These are phyloP conservation scores for Eupithecia subfuscata DNA, from an alignment of 2,888 invertebrate genomes.

Conservation along the genomic window DNA sequence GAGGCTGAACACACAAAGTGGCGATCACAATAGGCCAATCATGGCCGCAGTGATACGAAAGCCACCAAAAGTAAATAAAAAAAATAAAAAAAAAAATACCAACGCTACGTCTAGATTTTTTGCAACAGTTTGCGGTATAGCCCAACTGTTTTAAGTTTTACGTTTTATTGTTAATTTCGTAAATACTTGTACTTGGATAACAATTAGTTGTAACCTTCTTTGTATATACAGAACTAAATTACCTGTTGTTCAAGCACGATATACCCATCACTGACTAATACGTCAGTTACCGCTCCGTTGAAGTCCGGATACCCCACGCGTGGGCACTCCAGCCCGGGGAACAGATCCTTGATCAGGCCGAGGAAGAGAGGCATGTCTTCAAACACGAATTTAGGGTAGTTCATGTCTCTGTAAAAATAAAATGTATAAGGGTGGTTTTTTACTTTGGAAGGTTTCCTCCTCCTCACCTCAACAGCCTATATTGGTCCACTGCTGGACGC, in stretches of 20 bases:
- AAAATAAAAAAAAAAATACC: no score
- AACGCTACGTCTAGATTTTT: no score
- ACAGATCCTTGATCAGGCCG: slow-evolving; percentile 94
- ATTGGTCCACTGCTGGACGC: no score
- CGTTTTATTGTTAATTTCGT: no score
- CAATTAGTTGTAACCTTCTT: neutral
- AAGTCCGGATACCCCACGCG: slow-evolving; percentile 94
- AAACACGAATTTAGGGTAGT: slow-evolving; percentile 95
- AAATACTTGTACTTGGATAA: no score
- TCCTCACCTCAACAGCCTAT: no score
- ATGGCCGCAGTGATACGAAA: no score
- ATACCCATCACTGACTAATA: slow-evolving; percentile 87
- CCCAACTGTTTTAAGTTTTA: no score
- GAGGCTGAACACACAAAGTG: no score
- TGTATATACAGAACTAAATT: neutral
- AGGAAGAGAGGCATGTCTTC: slow-evolving; percentile 96
- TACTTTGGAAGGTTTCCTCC: neutral
- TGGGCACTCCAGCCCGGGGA: slow-evolving; percentile 95
- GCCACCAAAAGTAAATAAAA: no score
- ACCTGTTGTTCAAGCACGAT: slow-evolving; percentile 83
- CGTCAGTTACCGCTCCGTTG: slow-evolving; percentile 89
- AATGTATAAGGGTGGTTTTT: neutral
- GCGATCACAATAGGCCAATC: no score
- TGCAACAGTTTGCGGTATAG: no score
- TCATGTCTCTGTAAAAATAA: slow-evolving; percentile 89